Base-by-base conservation (phyloP, 2,888 invertebrate species). In the Nomada goodeniana region DNA sequence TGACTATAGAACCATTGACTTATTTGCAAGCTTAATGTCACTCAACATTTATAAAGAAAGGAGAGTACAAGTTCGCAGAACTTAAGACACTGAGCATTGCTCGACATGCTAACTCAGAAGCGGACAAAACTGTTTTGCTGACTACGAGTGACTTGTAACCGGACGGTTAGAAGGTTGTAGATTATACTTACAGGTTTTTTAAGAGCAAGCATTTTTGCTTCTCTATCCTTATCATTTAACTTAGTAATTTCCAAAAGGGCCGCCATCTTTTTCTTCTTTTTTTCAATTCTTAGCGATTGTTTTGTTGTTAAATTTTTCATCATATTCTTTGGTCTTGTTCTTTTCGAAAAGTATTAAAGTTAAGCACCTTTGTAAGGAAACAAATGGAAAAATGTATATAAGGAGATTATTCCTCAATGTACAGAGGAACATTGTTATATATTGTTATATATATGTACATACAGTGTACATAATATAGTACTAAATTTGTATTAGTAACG, bases 191-290 rank as follows among this genome's bases (percentile, higher is more conserved):
- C 89, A 42, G 80, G 60, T 61, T 84, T 84, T 55, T 86, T 87
- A 9, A 84, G 64, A 76, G 80, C 79, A 42, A 86, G 89, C 47
- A 88, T 86, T 83, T 91, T 93, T 71, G 92, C 92, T 86, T 92
- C 92, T 84, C 95, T 94, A 89, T 96, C 96, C 83, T 94, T 94
- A 88, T 96, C 96, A 91, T 96, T 96, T 72, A 96, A 93, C 92
- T 95, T 95, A 53, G 95, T 94, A 68, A 96, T 93, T 91, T 95
- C 95, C 13, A 95, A 94, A 80, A 96, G 93, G 1, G 96, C 96
- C 7, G 95, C 95, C 91, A 96, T 94, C 94, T 96, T 96, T 91
- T 95, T 95, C 90, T 95, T 95, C 90, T 96, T 96, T 83, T 95
- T 96, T 89, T 96, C 95, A 78, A 94, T 93, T 80, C 96, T 95